Evolutionary conservation across 2,113 vertebrate genomes (phyloP).

Genomic region (Sorex fumeus): DNA sequence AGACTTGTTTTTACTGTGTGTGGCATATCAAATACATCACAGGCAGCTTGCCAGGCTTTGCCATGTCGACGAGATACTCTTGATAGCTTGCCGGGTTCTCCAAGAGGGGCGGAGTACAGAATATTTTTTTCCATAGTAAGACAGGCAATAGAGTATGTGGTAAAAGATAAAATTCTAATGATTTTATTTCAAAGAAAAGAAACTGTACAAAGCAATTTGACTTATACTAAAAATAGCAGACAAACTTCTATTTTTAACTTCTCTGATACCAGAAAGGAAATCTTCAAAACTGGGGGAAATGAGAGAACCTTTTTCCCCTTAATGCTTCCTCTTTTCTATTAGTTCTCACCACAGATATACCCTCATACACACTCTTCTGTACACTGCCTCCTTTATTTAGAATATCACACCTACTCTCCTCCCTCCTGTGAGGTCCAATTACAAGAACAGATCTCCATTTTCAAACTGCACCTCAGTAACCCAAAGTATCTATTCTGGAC

Average conservation of each 20-base stretch:
- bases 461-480: background rate
- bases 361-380: background rate
- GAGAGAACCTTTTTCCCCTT: conserved; percentile 9
- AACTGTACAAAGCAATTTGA: background rate
- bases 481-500: conserved; percentile 1
- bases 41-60: no score
- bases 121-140: no score
- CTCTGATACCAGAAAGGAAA: conserved; percentile 10
- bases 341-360: background rate
- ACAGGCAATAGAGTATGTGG: background rate
- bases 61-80: no score
- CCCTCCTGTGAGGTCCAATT: background rate
- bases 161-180: conserved; percentile 37
- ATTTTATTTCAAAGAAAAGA: conserved; percentile 53
- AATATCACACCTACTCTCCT: background rate
- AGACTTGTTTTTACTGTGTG: no score
- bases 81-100: no score
- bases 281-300: background rate
- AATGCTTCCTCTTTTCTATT: background rate
- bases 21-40: no score
- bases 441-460: conserved; percentile 1
- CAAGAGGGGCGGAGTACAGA: background rate
- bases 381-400: background rate
- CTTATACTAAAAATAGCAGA: no score
- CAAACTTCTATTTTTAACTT: conserved; percentile 10